Evolutionary conservation across 2,888 invertebrate genomes (phyloP).

Genomic region (Blastobasis adustella): DNA sequence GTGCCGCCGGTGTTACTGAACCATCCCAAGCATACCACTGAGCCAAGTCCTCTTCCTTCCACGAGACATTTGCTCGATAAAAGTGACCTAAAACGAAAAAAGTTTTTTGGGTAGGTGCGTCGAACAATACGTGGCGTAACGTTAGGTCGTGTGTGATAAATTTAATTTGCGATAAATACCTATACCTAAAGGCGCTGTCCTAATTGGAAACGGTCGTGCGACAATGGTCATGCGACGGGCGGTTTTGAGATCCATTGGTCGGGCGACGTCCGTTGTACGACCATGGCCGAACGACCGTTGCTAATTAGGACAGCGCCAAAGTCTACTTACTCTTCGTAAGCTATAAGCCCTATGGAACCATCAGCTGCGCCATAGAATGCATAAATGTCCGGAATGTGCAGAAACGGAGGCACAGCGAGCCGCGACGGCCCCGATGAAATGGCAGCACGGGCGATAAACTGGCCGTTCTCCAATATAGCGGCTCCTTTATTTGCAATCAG

Average conservation of each 20-base stretch:
- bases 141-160: not conserved
- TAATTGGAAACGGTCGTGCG: no score
- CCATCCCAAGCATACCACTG: conserved; percentile 62
- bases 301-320: not conserved
- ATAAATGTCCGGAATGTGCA: conserved; percentile 67
- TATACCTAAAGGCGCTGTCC: no score
- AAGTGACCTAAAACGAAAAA: conserved; percentile 32
- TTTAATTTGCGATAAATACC: no score
- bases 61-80: conserved; percentile 52
- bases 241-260: no score
- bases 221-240: no score
- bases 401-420: conserved; percentile 39
- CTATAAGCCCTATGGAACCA: conserved; percentile 88
- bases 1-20: conserved; percentile 35
- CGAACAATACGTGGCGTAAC: no score
- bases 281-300: no score
- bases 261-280: no score
- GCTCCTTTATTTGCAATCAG: conserved; percentile 89
- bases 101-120: not conserved
- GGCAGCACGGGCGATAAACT: conserved; percentile 57
- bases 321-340: conserved; percentile 63
- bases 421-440: conserved; percentile 52
- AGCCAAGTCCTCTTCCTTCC: conserved; percentile 57
- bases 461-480: conserved; percentile 83
- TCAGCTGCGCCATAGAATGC: conserved; percentile 92